Conservation (phyloP, 2,888 invertebrate species). For the Cheilosia urbana region DNA sequence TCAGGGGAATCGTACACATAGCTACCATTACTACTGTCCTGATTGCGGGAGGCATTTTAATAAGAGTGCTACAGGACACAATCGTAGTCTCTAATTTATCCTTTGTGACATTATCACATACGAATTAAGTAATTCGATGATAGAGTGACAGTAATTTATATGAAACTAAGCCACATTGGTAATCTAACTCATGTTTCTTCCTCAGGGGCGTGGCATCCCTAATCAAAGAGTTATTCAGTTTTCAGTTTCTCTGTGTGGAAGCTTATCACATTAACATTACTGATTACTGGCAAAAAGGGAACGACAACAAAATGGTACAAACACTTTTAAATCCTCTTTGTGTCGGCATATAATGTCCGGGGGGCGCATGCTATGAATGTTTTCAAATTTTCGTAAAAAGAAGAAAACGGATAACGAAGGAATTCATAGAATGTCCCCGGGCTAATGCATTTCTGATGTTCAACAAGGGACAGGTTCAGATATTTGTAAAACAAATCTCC, state of each 20-base stretch:
- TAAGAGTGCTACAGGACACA: conserved; percentile 2
- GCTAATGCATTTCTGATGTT: conserved; percentile 73
- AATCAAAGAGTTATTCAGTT: conserved; percentile 12
- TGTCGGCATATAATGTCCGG: conserved; percentile 27
- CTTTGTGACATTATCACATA: conserved; percentile 45
- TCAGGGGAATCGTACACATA: conserved; percentile 4
- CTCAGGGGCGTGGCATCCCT: neutral
- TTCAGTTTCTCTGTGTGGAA: neutral
- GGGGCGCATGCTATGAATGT: conserved; percentile 38
- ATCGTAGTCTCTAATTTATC: conserved; percentile 18
- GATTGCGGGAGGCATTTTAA: conserved; percentile 1
- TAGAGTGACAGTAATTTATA: conserved; percentile 31
- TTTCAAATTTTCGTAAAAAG: conserved; percentile 15
- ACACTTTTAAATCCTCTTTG: conserved; percentile 41
- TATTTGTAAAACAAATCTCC: conserved; percentile 10
- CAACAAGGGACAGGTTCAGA: conserved; percentile 22
- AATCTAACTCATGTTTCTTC: neutral
- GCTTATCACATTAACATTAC: conserved; percentile 46
- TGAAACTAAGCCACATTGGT: neutral
- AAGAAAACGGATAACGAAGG: conserved; percentile 12
- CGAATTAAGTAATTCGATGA: conserved; percentile 24
- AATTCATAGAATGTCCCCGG: conserved; percentile 43
- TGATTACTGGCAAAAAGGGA: conserved; percentile 4
- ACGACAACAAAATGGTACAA: conserved; percentile 19
- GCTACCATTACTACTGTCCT: no score